Percentiles rank a stretch among this genome's conserved stretches.
phyloP scores from a whole-genome alignment of 2,797 vertebrate genomes.

The Micrastur ruficollis region DNA sequence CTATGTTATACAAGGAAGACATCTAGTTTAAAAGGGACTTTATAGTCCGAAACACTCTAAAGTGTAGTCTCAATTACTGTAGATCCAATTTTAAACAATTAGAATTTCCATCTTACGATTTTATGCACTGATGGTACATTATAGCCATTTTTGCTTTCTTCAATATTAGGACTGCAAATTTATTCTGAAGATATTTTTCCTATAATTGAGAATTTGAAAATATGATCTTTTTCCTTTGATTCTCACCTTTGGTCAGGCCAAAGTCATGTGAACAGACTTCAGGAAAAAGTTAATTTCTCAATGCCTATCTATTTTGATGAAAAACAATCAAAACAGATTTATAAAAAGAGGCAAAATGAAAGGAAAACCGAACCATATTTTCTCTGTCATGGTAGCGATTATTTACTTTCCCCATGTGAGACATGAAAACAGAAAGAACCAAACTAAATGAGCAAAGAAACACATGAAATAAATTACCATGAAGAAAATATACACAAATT shows the following conservation, averaged over 20 bases:
- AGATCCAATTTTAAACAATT: constrained; percentile 65
- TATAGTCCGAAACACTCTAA: constrained; percentile 64
- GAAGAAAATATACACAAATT: not conserved
- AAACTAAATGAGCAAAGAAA: not conserved
- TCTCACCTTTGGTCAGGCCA: not conserved
- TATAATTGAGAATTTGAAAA: constrained; percentile 3
- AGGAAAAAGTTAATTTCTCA: not conserved
- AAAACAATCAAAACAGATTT: not conserved
- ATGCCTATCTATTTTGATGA: not conserved
- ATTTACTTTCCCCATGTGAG: not conserved
- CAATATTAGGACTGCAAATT: constrained; percentile 9
- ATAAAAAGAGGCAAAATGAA: not conserved
- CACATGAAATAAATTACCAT: not conserved
- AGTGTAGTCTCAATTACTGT: constrained; percentile 61
- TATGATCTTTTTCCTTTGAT: not conserved
- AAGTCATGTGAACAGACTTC: not conserved
- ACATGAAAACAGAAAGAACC: not conserved
- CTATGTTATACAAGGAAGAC: constrained; percentile 50
- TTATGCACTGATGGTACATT: constrained; percentile 44
- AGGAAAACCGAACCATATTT: not conserved
- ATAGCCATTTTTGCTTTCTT: constrained; percentile 18
- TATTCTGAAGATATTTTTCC: constrained; percentile 16
- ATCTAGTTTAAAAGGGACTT: constrained; percentile 67
- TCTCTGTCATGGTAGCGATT: not conserved
- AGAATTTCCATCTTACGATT: constrained; percentile 57